Percentiles rank a stretch among this genome's conserved stretches.
phyloP scores from a whole-genome alignment of 2,113 vertebrate species.

The Xenopus borealis region DNA sequence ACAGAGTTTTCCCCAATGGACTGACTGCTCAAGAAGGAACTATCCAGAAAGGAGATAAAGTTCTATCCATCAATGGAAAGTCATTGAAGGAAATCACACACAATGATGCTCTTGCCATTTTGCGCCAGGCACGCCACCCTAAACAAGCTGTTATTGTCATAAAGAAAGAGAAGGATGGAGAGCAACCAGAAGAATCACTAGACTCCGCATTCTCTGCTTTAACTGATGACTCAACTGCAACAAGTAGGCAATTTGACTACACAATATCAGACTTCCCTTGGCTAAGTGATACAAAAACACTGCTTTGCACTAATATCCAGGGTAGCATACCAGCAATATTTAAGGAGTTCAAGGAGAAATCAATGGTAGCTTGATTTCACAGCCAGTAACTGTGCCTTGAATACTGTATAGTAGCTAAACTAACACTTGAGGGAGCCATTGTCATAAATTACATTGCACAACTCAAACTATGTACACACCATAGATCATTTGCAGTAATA shows the following conservation, averaged over 20 bases:
- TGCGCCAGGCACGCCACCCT: constrained; percentile 79
- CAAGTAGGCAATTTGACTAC: constrained; percentile 50
- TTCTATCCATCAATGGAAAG: constrained; percentile 92
- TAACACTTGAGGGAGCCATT: not conserved
- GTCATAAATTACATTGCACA: not conserved
- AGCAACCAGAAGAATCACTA: not conserved
- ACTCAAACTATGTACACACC: too few relatives aligned
- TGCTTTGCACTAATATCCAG: too few relatives aligned
- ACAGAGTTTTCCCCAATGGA: constrained; percentile 83
- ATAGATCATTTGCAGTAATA: too few relatives aligned
- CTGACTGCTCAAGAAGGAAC: constrained; percentile 89
- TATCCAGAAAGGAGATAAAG: constrained; percentile 86
- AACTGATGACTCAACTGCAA: constrained; percentile 48
- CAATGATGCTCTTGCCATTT: constrained; percentile 69
- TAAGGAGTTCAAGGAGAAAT: too few relatives aligned
- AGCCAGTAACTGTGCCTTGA: too few relatives aligned
- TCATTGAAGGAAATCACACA: constrained; percentile 80
- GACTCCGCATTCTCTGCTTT: constrained; percentile 40
- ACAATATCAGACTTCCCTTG: too few relatives aligned
- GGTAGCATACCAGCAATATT: too few relatives aligned
- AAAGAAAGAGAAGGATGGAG: constrained; percentile 60
- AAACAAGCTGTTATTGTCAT: constrained; percentile 84
- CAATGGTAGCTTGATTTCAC: too few relatives aligned
- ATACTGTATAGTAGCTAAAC: not conserved
- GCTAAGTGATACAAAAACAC: too few relatives aligned